Conservation (phyloP, 2,888 invertebrate species). For the Lithophane leautieri region DNA sequence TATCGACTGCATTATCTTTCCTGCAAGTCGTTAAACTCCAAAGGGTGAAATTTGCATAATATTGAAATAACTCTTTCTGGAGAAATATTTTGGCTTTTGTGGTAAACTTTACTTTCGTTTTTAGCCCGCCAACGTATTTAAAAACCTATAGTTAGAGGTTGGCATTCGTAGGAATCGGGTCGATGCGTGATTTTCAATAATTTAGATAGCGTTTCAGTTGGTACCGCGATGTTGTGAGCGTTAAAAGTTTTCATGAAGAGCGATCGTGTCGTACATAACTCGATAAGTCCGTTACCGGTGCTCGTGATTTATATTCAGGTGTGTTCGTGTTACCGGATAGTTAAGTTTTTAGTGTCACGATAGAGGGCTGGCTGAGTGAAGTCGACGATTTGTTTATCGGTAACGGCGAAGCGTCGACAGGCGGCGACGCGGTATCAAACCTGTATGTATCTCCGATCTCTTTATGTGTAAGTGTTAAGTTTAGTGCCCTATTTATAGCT, state of each 20-base stretch:
- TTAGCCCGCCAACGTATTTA: conserved; percentile 69
- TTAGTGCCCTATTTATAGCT: conserved; percentile 86
- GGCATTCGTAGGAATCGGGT: conserved; percentile 69
- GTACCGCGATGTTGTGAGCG: conserved; percentile 67
- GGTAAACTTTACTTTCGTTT: conserved; percentile 85
- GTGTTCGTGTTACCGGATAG: conserved; percentile 88
- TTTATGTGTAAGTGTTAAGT: conserved; percentile 88
- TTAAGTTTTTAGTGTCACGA: conserved; percentile 88
- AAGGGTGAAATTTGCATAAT: conserved; percentile 85
- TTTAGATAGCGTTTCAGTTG: conserved; percentile 61
- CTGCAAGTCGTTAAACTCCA: conserved; percentile 69
- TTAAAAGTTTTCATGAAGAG: conserved; percentile 79
- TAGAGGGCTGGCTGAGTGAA: conserved; percentile 83
- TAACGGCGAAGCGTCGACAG: conserved; percentile 84
- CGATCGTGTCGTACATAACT: conserved; percentile 86
- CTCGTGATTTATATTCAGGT: conserved; percentile 87
- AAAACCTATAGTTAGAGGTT: conserved; percentile 70
- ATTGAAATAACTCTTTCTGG: conserved; percentile 75
- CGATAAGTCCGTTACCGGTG: conserved; percentile 84
- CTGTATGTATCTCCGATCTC: conserved; percentile 84
- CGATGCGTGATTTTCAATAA: conserved; percentile 76
- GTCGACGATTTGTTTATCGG: conserved; percentile 87
- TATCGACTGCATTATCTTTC: conserved; percentile 76
- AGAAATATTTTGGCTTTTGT: conserved; percentile 87
- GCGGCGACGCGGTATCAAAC: conserved; percentile 83